These are phyloP conservation scores for Thecophora atra DNA, from an alignment of 2,888 invertebrate genomes.

Conservation along the genomic window DNA sequence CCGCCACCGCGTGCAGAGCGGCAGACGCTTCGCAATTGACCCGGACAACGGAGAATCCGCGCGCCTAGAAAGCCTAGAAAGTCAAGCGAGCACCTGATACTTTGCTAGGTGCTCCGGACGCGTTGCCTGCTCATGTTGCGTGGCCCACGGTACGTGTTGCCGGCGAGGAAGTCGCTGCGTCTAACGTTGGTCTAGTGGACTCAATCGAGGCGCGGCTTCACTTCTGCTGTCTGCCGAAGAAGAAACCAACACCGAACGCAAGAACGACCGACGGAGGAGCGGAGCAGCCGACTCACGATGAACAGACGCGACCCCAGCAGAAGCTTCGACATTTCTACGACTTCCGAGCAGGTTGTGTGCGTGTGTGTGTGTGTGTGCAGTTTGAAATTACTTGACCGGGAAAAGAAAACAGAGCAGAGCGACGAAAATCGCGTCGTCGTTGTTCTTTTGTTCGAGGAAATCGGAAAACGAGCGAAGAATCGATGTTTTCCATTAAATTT, in stretches of 20 bases:
- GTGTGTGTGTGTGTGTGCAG: neutral
- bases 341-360: slow-evolving; percentile 3
- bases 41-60: slow-evolving; percentile 20
- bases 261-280: neutral
- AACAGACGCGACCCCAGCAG: neutral
- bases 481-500: no score
- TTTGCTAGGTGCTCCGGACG: slow-evolving; percentile 6
- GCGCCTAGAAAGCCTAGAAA: slow-evolving; percentile 26
- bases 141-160: neutral
- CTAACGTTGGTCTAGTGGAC: slow-evolving; percentile 37
- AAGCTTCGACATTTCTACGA: slow-evolving; percentile 28
- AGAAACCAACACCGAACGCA: neutral
- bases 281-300: neutral
- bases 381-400: slow-evolving; percentile 1
- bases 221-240: slow-evolving; percentile 15
- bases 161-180: slow-evolving; percentile 18
- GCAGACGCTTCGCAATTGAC: slow-evolving; percentile 28
- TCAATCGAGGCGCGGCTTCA: slow-evolving; percentile 13
- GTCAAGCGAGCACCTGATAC: slow-evolving; percentile 9
- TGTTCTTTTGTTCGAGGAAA: neutral
- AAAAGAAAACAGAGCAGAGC: neutral
- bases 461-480: no score
- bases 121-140: neutral
- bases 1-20: neutral
- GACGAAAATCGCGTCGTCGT: neutral